Base-by-base conservation (phyloP, 2,888 invertebrate species). In the Lypha dubia region DNA sequence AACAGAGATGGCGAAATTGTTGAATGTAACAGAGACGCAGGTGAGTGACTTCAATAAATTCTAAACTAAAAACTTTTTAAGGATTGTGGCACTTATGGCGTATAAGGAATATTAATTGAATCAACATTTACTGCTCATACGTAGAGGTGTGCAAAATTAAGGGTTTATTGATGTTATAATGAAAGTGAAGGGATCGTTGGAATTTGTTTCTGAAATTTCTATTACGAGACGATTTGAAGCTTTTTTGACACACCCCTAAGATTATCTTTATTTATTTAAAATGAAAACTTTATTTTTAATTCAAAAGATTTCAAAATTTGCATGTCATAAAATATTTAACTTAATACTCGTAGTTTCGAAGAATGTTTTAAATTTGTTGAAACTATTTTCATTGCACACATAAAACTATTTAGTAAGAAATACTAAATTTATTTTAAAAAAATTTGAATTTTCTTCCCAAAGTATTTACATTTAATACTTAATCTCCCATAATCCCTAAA, bases 11-110 rank as follows among this genome's bases (percentile, higher is more conserved):
- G 98, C 98, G 28, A 97, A 97, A 89, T 93, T 98, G 85, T 94
- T 98, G 79, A 97, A 96, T 91, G 98, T 98, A 85, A 98, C 98
- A 0, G 98, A 98, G 93, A 98, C 98, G 49, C 98, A 98, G 96
- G 98, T 98, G 91, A 93, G 94, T 88, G 15, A 56, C 17, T 32
- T 56, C 1, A 9, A 32, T 3, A 20, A 28, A 17, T 17, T 9
- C 35, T 17, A 17, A 17, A 35, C n/a, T n/a, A n/a, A n/a, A n/a
- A n/a, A 51, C 11, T 53, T 53, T 15, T 2, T 53, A 53, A 24
- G 15, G 17, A 9, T 17, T 1, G n/a, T n/a, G 9, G 1, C 0
- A 17, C 8, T 58, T 1, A 7, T 3, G 8, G 32, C 56, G 56
- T 58, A 58, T 58, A 32, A n/a, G n/a, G 28, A 35, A 58, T 58